Conservation (phyloP, 2,797 vertebrate species). For the Ptychadena robeensis region DNA sequence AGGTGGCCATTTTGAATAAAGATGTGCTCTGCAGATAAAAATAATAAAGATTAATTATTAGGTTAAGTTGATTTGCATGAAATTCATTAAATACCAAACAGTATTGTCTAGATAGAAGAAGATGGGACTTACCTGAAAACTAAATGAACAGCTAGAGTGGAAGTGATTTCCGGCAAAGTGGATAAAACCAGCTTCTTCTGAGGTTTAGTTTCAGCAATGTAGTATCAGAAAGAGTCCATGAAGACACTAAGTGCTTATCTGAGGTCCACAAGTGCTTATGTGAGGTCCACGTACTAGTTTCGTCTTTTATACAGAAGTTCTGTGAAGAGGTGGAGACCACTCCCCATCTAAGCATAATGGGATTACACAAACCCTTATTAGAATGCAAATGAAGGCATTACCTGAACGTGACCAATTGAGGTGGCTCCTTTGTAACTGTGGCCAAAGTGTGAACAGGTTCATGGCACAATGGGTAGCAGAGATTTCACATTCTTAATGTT, state of each 20-base stretch:
- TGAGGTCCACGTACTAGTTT: neutral
- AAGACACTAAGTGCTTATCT: neutral
- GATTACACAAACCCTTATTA: neutral
- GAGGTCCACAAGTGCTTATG: neutral
- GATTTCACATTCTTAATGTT: neutral
- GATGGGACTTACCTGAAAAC: neutral
- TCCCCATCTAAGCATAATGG: no score
- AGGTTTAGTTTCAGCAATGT: neutral
- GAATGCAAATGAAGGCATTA: slow-evolving; percentile 1
- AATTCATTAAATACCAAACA: no score
- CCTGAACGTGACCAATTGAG: neutral
- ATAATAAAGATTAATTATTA: no score
- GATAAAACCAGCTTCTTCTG: no score
- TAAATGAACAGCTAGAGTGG: neutral
- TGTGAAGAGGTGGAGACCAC: neutral
- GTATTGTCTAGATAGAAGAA: neutral
- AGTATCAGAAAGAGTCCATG: neutral
- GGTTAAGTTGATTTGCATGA: no score
- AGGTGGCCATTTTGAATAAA: neutral
- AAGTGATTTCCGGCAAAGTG: no score
- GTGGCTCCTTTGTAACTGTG: neutral
- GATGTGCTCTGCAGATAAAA: neutral
- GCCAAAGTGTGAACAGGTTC: neutral
- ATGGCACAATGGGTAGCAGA: neutral
- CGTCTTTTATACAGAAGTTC: neutral